A percentile compares a stretch with the other conserved stretches of the same genome.
Conservation (phyloP, 2,113 vertebrate species). For the Saccopteryx bilineata region DNA sequence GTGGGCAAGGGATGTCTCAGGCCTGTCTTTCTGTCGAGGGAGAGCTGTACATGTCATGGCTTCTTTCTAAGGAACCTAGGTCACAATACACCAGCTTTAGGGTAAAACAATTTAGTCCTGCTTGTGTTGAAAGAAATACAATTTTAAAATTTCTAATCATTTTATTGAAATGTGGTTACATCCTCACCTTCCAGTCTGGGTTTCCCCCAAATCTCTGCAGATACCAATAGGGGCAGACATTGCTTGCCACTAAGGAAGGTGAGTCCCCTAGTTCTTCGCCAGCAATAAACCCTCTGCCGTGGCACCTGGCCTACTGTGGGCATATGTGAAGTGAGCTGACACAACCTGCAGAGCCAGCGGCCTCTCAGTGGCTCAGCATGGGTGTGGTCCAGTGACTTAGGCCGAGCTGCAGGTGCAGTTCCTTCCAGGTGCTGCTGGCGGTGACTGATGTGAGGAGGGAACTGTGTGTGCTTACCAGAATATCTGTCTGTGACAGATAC, state of each 20-base stretch:
- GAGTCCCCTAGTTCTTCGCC: not conserved
- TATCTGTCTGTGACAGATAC: constrained; percentile 67
- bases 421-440: constrained; percentile 64
- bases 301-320: constrained; percentile 38
- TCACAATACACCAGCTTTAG: not conserved
- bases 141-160: not conserved
- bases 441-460: constrained; percentile 78
- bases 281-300: constrained; percentile 45
- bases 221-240: not conserved
- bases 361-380: constrained; percentile 75
- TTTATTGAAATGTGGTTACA: not conserved
- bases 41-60: not conserved
- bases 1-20: not conserved
- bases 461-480: constrained; percentile 44
- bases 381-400: constrained; percentile 77
- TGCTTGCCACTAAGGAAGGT: not conserved
- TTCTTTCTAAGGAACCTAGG: not conserved
- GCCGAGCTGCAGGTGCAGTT: constrained; percentile 64
- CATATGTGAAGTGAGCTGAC: constrained; percentile 59
- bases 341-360: not conserved
- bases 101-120: not conserved
- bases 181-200: not conserved
- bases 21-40: not conserved
- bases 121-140: not conserved
- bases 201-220: not conserved